Percentiles rank a stretch among this genome's conserved stretches.
Conservation (phyloP, 2,113 vertebrate species). For the Tyrannus savana region DNA sequence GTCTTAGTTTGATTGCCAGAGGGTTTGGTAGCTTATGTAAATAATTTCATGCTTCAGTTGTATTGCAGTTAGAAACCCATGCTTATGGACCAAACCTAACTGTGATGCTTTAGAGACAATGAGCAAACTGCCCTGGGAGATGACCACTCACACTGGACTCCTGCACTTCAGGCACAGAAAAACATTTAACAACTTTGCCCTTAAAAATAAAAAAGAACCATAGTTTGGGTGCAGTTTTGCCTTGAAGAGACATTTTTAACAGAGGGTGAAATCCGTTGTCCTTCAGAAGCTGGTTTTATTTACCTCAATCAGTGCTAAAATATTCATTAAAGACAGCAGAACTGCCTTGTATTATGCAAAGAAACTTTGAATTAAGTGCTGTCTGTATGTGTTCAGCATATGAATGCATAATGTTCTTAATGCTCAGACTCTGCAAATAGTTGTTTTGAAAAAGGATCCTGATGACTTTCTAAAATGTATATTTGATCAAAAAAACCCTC, state of each 20-base stretch:
- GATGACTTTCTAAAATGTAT: neutral
- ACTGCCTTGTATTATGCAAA: constrained; percentile 72
- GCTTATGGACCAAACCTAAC: neutral
- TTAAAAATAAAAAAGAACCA: accelerated
- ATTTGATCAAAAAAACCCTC: neutral
- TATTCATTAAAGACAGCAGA: constrained; percentile 75
- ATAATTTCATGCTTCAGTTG: neutral
- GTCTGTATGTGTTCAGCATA: constrained; percentile 61
- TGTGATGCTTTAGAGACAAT: neutral
- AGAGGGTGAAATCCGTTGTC: constrained; percentile 61
- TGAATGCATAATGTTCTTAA: constrained; percentile 55
- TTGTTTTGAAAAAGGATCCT: neutral
- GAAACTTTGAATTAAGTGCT: constrained; percentile 60
- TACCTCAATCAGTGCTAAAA: constrained; percentile 79
- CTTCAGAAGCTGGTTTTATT: constrained; percentile 75
- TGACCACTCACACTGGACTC: neutral
- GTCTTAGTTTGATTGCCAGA: neutral
- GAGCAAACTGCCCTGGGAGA: neutral
- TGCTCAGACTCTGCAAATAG: constrained; percentile 21
- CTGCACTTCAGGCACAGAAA: neutral
- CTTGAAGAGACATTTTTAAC: constrained; percentile 32
- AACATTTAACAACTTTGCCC: neutral
- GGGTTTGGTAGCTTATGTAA: neutral
- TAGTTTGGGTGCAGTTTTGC: constrained; percentile 39
- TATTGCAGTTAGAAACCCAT: neutral